phyloP scores from a whole-genome alignment of 1,140 invertebrate genomes.

The Copidosoma floridanum region DNA sequence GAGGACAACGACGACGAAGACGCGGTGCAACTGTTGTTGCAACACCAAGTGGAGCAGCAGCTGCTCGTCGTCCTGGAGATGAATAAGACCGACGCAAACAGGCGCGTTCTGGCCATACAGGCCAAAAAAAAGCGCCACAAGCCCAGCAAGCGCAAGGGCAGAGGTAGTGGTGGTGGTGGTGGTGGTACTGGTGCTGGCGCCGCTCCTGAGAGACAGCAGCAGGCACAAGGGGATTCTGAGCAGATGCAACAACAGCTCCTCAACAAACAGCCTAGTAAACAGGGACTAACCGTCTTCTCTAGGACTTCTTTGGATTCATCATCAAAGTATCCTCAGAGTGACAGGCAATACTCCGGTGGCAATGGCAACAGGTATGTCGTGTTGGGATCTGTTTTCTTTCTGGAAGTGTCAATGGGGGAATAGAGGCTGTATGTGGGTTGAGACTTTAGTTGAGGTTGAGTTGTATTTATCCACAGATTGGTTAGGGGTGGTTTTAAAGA shows the following conservation, averaged over 20 bases:
- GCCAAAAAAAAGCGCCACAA: constrained; percentile 87
- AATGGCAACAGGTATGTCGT: constrained; percentile 41
- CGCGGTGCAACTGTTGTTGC: no score
- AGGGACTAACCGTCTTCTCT: constrained; percentile 26
- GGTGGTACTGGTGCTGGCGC: neutral
- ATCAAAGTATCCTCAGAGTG: neutral
- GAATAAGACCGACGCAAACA: constrained; percentile 85
- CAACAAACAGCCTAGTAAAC: constrained; percentile 51
- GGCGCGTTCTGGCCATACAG: constrained; percentile 81
- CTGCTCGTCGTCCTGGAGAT: no score
- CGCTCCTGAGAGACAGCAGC: constrained; percentile 15
- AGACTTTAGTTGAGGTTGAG: no score
- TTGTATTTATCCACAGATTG: no score
- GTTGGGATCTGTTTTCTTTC: no score
- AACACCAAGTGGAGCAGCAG: neutral
- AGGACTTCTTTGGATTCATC: neutral
- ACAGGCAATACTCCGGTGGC: constrained; percentile 31
- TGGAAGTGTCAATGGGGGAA: neutral
- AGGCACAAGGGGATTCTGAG: no score
- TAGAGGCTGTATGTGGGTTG: constrained; percentile 7
- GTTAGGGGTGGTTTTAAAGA: no score
- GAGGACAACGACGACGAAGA: neutral
- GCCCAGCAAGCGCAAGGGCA: constrained; percentile 76
- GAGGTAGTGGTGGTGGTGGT: no score
- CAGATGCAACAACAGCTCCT: constrained; percentile 27